Conservation (phyloP, 2,888 invertebrate genomes). For the Melanchra persicariae region DNA sequence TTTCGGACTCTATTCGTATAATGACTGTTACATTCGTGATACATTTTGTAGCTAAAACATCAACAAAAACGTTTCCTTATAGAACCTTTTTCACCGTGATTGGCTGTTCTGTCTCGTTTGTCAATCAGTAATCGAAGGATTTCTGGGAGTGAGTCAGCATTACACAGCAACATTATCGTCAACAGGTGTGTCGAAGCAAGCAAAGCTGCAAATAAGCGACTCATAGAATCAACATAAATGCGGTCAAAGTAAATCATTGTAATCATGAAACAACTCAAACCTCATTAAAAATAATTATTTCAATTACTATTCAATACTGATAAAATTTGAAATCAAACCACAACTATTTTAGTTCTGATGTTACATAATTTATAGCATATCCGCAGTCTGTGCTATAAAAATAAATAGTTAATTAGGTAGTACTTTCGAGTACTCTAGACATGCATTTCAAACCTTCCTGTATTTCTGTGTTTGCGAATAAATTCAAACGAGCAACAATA, state of each 20-base stretch:
- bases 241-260: background rate
- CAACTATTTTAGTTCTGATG: background rate
- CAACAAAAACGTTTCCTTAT: background rate
- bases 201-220: background rate
- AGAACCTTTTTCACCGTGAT: conserved; percentile 22
- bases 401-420: background rate
- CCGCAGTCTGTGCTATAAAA: background rate
- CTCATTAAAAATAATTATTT: background rate
- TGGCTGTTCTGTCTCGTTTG: conserved; percentile 35
- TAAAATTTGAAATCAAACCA: background rate
- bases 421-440: background rate
- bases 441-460: background rate
- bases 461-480: background rate
- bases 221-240: background rate
- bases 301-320: background rate
- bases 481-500: background rate
- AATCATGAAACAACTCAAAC: background rate
- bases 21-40: background rate
- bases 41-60: background rate
- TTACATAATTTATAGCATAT: background rate
- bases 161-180: conserved; percentile 33
- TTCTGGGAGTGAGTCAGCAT: conserved; percentile 41
- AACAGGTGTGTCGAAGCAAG: conserved; percentile 31
- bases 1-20: no score
- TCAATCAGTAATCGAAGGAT: conserved; percentile 41